A percentile compares a stretch with the other conserved stretches of the same genome.
Conservation (phyloP, 2,888 invertebrate genomes). For the Aporophyla nigra region DNA sequence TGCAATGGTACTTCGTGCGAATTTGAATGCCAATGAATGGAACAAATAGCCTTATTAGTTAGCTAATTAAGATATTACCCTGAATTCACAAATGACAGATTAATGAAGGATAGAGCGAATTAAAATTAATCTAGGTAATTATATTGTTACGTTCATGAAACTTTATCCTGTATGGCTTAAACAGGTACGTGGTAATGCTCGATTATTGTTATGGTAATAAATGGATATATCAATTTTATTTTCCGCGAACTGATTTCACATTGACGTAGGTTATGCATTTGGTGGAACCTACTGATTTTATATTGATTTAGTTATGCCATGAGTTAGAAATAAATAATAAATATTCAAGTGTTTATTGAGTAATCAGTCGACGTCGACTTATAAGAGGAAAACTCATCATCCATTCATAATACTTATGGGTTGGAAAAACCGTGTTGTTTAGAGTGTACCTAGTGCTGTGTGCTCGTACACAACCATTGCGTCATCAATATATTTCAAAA, state of each 20-base stretch:
- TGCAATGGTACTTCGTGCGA: conserved; percentile 17
- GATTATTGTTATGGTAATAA: background rate
- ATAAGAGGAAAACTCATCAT: conserved; percentile 42
- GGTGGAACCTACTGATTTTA: background rate
- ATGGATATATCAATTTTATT: conserved; percentile 1
- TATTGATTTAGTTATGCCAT: background rate
- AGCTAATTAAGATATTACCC: conserved; percentile 25
- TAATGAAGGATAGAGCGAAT: conserved; percentile 36
- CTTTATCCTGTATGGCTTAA: conserved; percentile 9
- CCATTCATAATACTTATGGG: conserved; percentile 25
- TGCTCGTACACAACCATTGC: conserved; percentile 1
- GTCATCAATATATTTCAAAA: conserved; percentile 26
- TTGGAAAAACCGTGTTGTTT: conserved; percentile 41
- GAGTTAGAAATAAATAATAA: conserved; percentile 4
- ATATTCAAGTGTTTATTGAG: conserved; percentile 22
- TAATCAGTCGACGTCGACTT: conserved; percentile 15
- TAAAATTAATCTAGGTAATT: conserved; percentile 24
- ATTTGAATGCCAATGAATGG: conserved; percentile 42
- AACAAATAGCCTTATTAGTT: conserved; percentile 34
- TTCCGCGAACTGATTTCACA: background rate
- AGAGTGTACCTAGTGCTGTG: conserved; percentile 1
- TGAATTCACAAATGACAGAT: conserved; percentile 22
- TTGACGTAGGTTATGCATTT: conserved; percentile 11
- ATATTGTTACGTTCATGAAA: conserved; percentile 33
- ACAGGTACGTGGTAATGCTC: background rate